Evolutionary conservation across 2,888 invertebrate species (phyloP).

Genomic region (Polydrusus tereticollis): DNA sequence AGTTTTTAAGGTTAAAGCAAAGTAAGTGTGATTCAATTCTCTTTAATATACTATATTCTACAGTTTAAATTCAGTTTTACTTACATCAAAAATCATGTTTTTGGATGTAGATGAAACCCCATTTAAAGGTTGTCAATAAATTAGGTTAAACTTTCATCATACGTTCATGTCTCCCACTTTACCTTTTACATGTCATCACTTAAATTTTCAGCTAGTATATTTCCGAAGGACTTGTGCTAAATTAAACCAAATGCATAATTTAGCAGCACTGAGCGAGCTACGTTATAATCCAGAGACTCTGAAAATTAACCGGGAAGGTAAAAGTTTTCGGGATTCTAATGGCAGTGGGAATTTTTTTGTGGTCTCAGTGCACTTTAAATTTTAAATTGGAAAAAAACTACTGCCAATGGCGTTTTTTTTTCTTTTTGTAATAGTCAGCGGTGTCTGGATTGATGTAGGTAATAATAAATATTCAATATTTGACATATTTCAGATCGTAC

Average conservation of each 20-base stretch:
- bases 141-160: constrained; percentile 11
- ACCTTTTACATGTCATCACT: constrained; percentile 18
- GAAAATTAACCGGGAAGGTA: constrained; percentile 16
- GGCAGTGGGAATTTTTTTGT: constrained; percentile 7
- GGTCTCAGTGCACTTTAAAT: constrained; percentile 9
- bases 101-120: too few species aligned
- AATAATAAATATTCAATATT: too few species aligned
- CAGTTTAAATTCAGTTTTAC: not conserved
- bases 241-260: constrained; percentile 32
- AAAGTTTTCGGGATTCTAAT: constrained; percentile 16
- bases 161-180: constrained; percentile 1
- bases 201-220: constrained; percentile 22
- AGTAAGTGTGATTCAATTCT: too few species aligned
- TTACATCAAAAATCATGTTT: not conserved
- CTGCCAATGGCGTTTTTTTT: too few species aligned
- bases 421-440: too few species aligned
- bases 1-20: too few species aligned
- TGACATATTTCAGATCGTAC: too few species aligned
- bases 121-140: not conserved
- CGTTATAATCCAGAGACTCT: constrained; percentile 14
- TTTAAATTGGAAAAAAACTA: constrained; percentile 9
- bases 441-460: too few species aligned
- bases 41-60: too few species aligned
- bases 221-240: constrained; percentile 25
- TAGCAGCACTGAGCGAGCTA: constrained; percentile 16